Conservation (phyloP, 2,888 invertebrate genomes). For the Galeopsomyia nigrocyanea region DNA sequence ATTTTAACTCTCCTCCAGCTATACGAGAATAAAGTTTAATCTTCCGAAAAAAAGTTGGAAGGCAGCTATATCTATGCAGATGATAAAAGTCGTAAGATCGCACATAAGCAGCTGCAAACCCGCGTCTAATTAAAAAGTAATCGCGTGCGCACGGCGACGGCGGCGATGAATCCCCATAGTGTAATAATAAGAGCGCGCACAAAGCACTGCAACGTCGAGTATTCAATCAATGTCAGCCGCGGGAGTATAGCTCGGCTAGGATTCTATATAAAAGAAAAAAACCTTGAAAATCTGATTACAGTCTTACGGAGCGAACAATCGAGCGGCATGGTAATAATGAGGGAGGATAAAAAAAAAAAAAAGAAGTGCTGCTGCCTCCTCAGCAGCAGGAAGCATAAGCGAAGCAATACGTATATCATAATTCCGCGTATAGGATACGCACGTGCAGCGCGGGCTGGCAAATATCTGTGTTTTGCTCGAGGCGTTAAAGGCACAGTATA, state of each 20-base stretch:
- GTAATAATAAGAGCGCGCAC: not conserved
- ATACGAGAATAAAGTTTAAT: conserved; percentile 2
- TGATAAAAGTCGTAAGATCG: not conserved
- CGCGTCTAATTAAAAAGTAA: conserved; percentile 25
- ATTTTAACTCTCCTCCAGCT: not conserved
- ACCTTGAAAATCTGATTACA: conserved; percentile 6
- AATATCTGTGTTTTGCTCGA: not conserved
- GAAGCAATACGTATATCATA: conserved; percentile 30
- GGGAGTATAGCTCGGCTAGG: not conserved
- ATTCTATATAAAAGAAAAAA: not conserved
- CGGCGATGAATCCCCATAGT: conserved; percentile 3
- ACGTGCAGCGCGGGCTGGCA: not conserved
- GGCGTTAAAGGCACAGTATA: conserved; percentile 19
- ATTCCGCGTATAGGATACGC: conserved; percentile 20
- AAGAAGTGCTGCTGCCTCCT: not conserved
- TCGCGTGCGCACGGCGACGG: conserved; percentile 3
- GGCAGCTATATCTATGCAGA: not conserved
- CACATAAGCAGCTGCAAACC: conserved; percentile 6
- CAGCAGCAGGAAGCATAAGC: conserved; percentile 23
- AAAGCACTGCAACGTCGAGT: not conserved
- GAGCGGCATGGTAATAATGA: conserved; percentile 23
- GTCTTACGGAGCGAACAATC: conserved; percentile 7
- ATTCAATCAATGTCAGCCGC: conserved; percentile 22
- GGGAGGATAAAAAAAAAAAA: not conserved
- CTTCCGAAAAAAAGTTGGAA: not conserved